Evolutionary conservation across 2,888 invertebrate genomes (phyloP), one percentile per base, ranked within the genome.

Genomic region (Clusia tigrina): DNA sequence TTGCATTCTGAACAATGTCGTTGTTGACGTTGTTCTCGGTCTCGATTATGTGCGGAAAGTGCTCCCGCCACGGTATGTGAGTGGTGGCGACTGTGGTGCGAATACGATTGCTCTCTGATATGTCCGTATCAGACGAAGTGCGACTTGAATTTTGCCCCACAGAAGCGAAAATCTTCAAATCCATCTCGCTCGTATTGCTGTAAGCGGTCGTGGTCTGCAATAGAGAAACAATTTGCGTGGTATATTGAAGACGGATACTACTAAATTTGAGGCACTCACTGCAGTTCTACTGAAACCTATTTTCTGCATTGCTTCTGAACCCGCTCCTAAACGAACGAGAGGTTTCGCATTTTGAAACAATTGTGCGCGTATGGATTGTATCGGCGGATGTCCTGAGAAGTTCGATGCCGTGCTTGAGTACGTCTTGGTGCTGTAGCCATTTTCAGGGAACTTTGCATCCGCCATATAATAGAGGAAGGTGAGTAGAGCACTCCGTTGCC

Each of bases 1-100:
- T 88, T 12, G 95, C 88, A 75, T 94, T 95, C 74, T 91, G 89
- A 1, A 93, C 89, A 64, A 90, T 77, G 55, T 87, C 85, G 66
- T 83, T 55, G 24, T 65, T 68, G 3, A 71, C 51, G 57, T 51
- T 69, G 54, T 66, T 69, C 65, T 69, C 68, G 0, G 63, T 24
- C 42, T 69, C 71, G 3, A 60, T 23, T 54, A 59, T 51, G 69
- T 69, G 51, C 42, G 66, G 12, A 23, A 26, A 38, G 67, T 65
- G 6, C 48, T n/a, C n/a, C n/a, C 58, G 10, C 58, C n/a, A 3
- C 63, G 67, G 9, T 68, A 15, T n/a, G 59, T 20, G 1, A 63
- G 9, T 32, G 32, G 12, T 46, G n/a, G 42, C 23, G 23, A 20
- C n/a, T n/a, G 25, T 12, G 18, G 15, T 68, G 20, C 48, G n/a